Percentiles rank a stretch among this genome's conserved stretches.
phyloP scores from a whole-genome alignment of 2,113 vertebrate species.

The Phylloscopus trochilus region DNA sequence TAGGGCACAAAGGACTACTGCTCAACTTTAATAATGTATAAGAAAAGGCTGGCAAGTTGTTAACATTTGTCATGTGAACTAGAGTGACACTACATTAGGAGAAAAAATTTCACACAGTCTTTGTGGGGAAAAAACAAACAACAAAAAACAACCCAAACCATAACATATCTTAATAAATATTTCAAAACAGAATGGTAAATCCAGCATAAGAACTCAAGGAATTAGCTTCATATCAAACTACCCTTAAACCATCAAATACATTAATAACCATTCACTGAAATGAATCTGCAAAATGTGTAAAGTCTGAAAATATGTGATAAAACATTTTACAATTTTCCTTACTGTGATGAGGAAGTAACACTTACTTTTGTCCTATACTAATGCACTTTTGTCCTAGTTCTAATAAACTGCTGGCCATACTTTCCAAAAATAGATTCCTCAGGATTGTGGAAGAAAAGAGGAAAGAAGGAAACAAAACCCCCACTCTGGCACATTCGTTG shows the following conservation, averaged over 20 bases:
- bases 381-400: neutral
- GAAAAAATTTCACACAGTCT: neutral
- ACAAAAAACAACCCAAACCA: neutral
- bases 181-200: neutral
- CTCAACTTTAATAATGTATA: neutral
- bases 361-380: neutral
- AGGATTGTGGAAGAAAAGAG: neutral
- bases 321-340: neutral
- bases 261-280: neutral
- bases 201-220: neutral
- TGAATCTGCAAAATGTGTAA: neutral
- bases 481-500: neutral
- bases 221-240: neutral
- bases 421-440: neutral
- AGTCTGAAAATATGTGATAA: neutral
- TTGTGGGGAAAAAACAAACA: neutral
- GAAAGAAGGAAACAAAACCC: neutral
- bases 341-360: neutral
- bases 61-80: neutral
- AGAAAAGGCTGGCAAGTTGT: neutral
- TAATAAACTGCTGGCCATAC: neutral
- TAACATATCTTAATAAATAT: neutral
- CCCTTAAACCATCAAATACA: neutral
- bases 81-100: neutral
- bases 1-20: neutral